Evolutionary conservation across 64 coral and sea anemone genomes (phyloP).

Genomic region (Anthopleura sola): DNA sequence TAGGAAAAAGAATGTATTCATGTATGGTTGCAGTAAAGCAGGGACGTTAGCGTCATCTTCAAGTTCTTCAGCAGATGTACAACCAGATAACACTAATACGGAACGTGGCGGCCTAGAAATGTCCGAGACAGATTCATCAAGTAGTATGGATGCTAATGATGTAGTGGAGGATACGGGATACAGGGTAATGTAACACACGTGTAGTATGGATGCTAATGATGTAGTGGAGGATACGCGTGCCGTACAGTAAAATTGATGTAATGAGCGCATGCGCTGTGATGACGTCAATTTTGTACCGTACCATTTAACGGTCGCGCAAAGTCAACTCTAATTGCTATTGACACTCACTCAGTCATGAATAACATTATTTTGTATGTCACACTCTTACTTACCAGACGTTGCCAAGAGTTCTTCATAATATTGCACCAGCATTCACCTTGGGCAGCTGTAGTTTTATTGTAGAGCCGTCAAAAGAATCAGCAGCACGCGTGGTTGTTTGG

Average conservation of each 20-base stretch:
- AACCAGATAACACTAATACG: conserved; percentile 41
- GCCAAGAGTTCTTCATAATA: conserved; percentile 85
- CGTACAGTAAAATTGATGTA: no score
- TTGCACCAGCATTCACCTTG: conserved; percentile 89
- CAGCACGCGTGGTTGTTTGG: conserved; percentile 96
- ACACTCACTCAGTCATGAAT: no score
- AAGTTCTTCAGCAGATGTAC: conserved; percentile 59
- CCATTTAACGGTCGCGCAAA: no score
- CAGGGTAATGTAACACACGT: conserved; percentile 33
- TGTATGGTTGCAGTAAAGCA: conserved; percentile 85
- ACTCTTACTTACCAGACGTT: conserved; percentile 53
- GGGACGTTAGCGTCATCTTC: conserved; percentile 58
- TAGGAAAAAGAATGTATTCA: conserved; percentile 98
- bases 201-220: conserved; percentile 56
- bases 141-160: conserved; percentile 82
- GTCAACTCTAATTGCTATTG: no score
- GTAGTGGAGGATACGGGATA: conserved; percentile 67
- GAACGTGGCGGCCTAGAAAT: conserved; percentile 44
- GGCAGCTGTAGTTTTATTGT: conserved; percentile 93
- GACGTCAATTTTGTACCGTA: no score
- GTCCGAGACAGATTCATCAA: conserved; percentile 68
- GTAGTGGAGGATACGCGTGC: conserved; percentile 48
- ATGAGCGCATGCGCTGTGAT: no score
- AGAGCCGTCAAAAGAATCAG: conserved; percentile 83
- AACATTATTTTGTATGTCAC: not conserved